Evolutionary conservation across 1,140 invertebrate species (phyloP).

Genomic region (Drosophila leontia): DNA sequence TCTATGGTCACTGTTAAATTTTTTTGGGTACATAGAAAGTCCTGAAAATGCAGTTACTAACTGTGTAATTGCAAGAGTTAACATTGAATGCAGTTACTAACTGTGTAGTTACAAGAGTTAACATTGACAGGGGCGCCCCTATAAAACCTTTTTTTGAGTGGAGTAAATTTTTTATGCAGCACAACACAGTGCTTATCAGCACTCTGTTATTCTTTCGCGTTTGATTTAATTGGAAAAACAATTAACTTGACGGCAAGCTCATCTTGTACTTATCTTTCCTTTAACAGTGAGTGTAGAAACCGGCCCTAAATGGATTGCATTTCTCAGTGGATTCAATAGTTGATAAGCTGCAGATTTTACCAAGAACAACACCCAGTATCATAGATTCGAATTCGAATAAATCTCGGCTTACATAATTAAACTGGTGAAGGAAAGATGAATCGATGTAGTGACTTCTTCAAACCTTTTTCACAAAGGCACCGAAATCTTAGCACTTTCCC

Average conservation of each 20-base stretch:
- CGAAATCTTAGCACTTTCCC: background rate
- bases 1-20: background rate
- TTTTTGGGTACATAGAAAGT: background rate
- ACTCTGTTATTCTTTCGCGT: background rate
- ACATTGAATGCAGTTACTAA: background rate
- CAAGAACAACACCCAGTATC: background rate
- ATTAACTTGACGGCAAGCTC: background rate
- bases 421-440: background rate
- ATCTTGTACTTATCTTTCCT: background rate
- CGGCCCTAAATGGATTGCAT: background rate
- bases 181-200: background rate
- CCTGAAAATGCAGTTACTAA: background rate
- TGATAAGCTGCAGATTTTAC: background rate
- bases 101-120: too few relatives aligned
- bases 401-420: background rate
- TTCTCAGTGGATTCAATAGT: background rate
- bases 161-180: too few relatives aligned
- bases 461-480: background rate
- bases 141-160: background rate
- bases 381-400: background rate
- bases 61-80: too few relatives aligned
- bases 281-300: background rate
- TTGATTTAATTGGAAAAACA: background rate
- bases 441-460: background rate
- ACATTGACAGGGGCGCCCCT: background rate